phyloP scores from a whole-genome alignment of 1,140 invertebrate genomes.

The Polypedilum pembai region DNA sequence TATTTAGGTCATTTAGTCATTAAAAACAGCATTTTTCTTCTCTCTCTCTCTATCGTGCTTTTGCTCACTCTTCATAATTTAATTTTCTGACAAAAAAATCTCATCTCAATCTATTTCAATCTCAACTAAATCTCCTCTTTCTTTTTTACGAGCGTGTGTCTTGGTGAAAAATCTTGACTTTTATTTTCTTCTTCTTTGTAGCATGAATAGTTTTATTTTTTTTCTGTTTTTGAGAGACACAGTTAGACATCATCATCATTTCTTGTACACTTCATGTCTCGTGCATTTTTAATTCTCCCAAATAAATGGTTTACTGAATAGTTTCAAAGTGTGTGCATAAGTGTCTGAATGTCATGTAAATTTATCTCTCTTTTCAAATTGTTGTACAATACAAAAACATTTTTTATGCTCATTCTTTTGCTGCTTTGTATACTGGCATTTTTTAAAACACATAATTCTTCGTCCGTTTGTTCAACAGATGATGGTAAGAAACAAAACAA shows the following conservation, averaged over 20 bases:
- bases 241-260: not conserved
- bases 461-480: slow-evolving; percentile 9
- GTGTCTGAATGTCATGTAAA: not conserved
- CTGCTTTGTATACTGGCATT: not conserved
- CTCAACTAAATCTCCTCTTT: not conserved
- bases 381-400: not conserved
- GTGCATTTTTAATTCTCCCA: slow-evolving; percentile 1
- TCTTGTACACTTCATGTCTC: not conserved
- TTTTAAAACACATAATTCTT: not conserved
- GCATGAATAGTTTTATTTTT: no score
- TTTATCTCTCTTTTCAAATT: not conserved
- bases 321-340: not conserved
- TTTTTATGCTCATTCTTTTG: slow-evolving; percentile 18
- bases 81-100: slow-evolving; percentile 3
- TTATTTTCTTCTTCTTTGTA: no score
- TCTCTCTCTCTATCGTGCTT: no score
- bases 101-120: slow-evolving; percentile 5
- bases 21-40: slow-evolving; percentile 13
- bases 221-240: not conserved
- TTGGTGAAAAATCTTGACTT: not conserved
- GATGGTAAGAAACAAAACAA: not conserved
- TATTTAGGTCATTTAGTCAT: slow-evolving; percentile 18
- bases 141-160: not conserved
- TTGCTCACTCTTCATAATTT: not conserved
- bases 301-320: not conserved